Percentiles rank a stretch among this genome's conserved stretches.
Evolutionary conservation across 2,888 invertebrate species (phyloP).

Genomic region (Eugnorisma glareosa): DNA sequence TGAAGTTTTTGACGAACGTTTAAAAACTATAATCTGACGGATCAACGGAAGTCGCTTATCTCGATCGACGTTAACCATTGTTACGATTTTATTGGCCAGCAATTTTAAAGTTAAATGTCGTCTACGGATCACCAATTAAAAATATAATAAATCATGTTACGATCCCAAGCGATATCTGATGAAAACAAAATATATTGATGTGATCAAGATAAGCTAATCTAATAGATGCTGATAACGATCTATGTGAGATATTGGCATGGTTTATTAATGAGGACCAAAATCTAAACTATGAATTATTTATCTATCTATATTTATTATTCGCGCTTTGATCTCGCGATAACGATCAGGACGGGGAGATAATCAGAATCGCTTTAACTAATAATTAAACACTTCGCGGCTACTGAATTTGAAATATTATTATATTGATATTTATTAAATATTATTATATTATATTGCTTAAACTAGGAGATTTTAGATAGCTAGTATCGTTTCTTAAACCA

Average conservation of each 20-base stretch:
- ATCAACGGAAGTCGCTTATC: slow-evolving; percentile 44
- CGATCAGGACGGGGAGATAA: slow-evolving; percentile 17
- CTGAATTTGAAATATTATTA: slow-evolving; percentile 28
- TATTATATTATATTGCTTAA: too few relatives aligned
- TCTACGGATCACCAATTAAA: slow-evolving; percentile 72
- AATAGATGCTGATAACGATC: slow-evolving; percentile 45
- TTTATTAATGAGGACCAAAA: slow-evolving; percentile 49
- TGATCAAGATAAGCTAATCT: slow-evolving; percentile 30
- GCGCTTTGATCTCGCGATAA: slow-evolving; percentile 39
- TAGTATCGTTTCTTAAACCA: background rate
- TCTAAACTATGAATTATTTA: slow-evolving; percentile 31
- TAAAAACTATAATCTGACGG: slow-evolving; percentile 55
- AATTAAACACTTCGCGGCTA: background rate
- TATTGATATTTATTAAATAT: too few relatives aligned
- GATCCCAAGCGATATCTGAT: slow-evolving; percentile 20
- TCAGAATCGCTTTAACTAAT: background rate
- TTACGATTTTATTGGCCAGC: slow-evolving; percentile 55
- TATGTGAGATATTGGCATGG: slow-evolving; percentile 34
- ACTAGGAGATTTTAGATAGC: background rate
- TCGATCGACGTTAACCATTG: slow-evolving; percentile 60
- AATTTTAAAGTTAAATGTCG: slow-evolving; percentile 64
- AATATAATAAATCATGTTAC: slow-evolving; percentile 69
- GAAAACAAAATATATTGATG: slow-evolving; percentile 21
- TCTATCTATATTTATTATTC: slow-evolving; percentile 27
- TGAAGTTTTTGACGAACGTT: background rate